Evolutionary conservation across 2,888 invertebrate species (phyloP).

Genomic region (Caenorhabditis sulstoni): DNA sequence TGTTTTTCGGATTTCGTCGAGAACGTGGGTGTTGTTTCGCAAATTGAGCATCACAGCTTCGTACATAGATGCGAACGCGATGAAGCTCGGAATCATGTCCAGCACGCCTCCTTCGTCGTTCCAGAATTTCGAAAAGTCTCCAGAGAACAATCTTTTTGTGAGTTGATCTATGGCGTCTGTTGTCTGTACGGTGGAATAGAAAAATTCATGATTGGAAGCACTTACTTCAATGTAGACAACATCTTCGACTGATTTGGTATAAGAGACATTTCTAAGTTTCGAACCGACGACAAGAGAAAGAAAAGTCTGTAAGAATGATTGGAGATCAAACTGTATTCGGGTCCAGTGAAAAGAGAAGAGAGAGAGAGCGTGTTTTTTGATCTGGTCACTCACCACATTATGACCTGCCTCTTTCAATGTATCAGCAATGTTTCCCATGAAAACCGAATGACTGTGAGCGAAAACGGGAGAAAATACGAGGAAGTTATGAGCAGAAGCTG

Average conservation of each 20-base stretch:
- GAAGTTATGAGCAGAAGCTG: conserved; percentile 19
- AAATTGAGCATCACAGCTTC: conserved; percentile 16
- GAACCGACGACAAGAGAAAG: conserved; percentile 18
- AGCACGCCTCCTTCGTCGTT: conserved; percentile 24
- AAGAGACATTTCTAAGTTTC: conserved; percentile 14
- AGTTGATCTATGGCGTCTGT: conserved; percentile 7
- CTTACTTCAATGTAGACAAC: conserved; percentile 29
- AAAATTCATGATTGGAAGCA: too few relatives aligned
- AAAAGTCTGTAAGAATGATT: conserved; percentile 44
- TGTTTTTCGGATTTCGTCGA: conserved; percentile 25
- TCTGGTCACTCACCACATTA: conserved; percentile 52
- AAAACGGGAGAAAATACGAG: conserved; percentile 44
- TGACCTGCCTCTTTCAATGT: conserved; percentile 57
- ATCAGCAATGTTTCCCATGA: conserved; percentile 54
- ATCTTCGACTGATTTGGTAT: conserved; percentile 40
- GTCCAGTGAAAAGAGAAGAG: conserved; percentile 1
- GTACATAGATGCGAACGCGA: neutral
- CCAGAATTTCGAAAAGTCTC: conserved; percentile 44
- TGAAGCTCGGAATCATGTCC: conserved; percentile 34
- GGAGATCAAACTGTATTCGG: too few relatives aligned
- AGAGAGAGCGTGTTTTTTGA: neutral
- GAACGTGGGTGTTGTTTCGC: conserved; percentile 8
- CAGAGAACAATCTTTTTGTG: conserved; percentile 3
- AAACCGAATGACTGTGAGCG: conserved; percentile 56
- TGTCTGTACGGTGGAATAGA: too few relatives aligned